Base-by-base conservation (phyloP, 2,797 vertebrate genomes). In the Fringilla coelebs region DNA sequence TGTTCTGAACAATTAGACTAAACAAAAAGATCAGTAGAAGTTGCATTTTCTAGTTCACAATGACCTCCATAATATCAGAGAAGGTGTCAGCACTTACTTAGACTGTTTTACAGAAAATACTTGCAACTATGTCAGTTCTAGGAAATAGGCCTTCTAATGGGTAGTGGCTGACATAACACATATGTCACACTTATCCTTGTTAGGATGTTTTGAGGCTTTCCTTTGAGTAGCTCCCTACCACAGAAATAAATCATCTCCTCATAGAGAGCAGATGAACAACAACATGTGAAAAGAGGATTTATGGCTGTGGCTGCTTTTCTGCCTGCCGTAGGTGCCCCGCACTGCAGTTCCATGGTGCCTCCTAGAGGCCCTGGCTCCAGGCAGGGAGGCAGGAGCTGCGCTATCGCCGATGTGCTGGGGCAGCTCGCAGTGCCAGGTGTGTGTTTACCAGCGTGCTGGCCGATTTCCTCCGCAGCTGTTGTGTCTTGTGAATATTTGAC, bases 151-250 rank as follows among this genome's bases (percentile, higher is more conserved):
- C 63, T 90, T 96, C 85, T 94, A 76, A 88, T 90, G 91, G 88
- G 80, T 85, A 87, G 73, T 92, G 88, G 85, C 93, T 97, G 95
- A 94, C 93, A 93, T 76, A 94, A 91, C 88, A 86, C 96, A 90
- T 93, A 93, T 96, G 96, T 97, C 80, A 90, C 91, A 93, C 89
- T 95, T 92, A 91, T 90, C 87, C 89, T 88, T 94, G 94, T 92
- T 95, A 91, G 88, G 89, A 86, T 88, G 91, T 96, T 95, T 94
- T 95, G 96, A 96, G 95, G 96, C 94, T 96, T 97, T 93, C 83
- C 83, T 95, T 95, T 94, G 93, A 94, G 96, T 93, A 94, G 94
- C 67, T 95, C 60, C 32, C 83, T 88, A 94, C 95, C 94, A 84
- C 96, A 95, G 90, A 94, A 93, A 91, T 94, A 96, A 97, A 96